Evolutionary conservation across 2,113 vertebrate species (phyloP).

Genomic region (Sphyrna mokarran): DNA sequence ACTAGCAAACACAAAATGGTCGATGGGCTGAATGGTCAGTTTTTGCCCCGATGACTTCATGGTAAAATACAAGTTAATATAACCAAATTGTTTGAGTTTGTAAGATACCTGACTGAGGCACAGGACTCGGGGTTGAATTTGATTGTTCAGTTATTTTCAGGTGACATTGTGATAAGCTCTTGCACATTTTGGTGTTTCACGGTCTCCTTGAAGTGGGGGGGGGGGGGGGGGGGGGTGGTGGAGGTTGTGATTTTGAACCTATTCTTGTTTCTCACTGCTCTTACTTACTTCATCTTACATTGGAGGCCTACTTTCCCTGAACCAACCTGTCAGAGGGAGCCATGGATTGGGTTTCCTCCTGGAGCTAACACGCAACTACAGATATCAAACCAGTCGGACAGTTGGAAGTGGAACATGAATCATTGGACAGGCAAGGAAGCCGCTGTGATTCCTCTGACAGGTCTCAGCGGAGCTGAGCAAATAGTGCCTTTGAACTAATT

Average conservation of each 20-base stretch:
- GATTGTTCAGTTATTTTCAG: not conserved
- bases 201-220: not conserved
- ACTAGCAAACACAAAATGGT: not conserved
- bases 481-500: constrained; percentile 20
- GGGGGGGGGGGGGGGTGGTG: not conserved
- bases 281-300: too few relatives aligned
- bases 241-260: not conserved
- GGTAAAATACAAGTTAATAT: not conserved
- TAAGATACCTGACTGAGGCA: not conserved
- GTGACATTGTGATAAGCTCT: not conserved
- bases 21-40: not conserved
- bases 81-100: not conserved
- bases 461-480: constrained; percentile 14
- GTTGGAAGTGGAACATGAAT: not conserved
- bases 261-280: not conserved
- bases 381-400: constrained; percentile 15
- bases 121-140: not conserved
- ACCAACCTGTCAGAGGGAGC: not conserved
- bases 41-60: not conserved
- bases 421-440: not conserved
- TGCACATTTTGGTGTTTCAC: not conserved
- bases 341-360: constrained; percentile 2
- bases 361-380: not conserved
- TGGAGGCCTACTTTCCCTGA: not conserved
- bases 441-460: not conserved